Percentiles rank a stretch among this genome's conserved stretches.
These are phyloP conservation scores for Lanius ludovicianus DNA, from an alignment of 2,113 vertebrate species.

Conservation along the genomic window DNA sequence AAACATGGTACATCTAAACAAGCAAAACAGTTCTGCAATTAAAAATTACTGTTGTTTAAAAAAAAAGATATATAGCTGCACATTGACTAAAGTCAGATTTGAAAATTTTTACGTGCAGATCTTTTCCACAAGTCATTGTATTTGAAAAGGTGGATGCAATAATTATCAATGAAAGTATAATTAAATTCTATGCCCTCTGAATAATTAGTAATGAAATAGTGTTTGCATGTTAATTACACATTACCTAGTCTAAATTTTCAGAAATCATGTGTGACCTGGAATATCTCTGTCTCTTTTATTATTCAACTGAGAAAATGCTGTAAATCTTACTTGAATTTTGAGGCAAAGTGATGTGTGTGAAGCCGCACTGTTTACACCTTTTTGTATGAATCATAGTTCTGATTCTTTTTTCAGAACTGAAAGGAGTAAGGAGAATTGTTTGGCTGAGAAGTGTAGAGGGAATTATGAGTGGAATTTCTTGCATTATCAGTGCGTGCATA, in stretches of 20 bases:
- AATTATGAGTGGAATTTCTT: background rate
- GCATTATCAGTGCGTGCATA: background rate
- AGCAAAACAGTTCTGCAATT: conserved; percentile 34
- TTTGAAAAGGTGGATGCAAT: background rate
- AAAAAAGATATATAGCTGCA: background rate
- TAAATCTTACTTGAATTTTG: background rate
- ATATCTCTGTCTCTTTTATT: background rate
- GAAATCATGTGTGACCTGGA: background rate
- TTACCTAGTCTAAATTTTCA: background rate
- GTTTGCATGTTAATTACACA: background rate
- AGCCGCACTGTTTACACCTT: background rate
- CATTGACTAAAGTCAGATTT: background rate
- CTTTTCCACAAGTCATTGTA: background rate
- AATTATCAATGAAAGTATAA: background rate
- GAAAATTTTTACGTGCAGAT: background rate
- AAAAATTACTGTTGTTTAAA: conserved; percentile 2
- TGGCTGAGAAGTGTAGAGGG: background rate
- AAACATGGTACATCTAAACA: background rate
- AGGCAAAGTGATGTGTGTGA: background rate
- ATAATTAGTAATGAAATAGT: background rate
- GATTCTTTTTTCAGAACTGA: background rate
- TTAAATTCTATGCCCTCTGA: background rate
- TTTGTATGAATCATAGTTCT: background rate
- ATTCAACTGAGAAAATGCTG: background rate
- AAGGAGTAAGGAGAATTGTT: background rate